Evolutionary conservation across 1,140 invertebrate genomes (phyloP).

Genomic region (Euwallacea similis): DNA sequence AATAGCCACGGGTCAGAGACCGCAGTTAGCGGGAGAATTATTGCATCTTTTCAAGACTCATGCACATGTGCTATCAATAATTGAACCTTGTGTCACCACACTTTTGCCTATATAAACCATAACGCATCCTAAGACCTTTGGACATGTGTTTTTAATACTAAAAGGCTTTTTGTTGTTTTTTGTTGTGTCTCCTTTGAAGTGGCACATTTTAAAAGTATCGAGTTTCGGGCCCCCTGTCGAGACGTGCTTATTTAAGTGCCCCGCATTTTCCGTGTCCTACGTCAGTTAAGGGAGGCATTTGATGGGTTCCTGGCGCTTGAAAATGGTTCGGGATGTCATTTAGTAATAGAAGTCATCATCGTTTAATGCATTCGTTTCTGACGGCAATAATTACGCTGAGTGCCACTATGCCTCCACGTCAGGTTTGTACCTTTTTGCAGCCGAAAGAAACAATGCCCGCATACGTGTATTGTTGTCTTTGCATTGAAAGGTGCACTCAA

Average conservation of each 20-base stretch:
- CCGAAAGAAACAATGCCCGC: too few species aligned
- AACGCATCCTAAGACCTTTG: too few species aligned
- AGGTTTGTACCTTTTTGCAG: too few species aligned
- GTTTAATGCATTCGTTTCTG: too few species aligned
- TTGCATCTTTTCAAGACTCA: conserved; percentile 1
- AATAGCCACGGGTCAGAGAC: conserved; percentile 20
- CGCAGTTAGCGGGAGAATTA: conserved; percentile 6
- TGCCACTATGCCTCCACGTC: too few species aligned
- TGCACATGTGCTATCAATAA: background rate
- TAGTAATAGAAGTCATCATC: too few species aligned
- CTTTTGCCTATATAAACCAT: too few species aligned
- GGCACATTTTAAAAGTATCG: background rate
- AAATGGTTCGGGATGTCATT: too few species aligned
- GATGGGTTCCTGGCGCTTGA: too few species aligned
- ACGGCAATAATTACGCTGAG: too few species aligned
- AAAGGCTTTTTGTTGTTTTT: background rate
- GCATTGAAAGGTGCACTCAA: conserved; percentile 8
- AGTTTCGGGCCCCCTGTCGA: background rate
- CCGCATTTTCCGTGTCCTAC: background rate
- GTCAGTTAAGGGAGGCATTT: background rate
- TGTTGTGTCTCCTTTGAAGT: background rate
- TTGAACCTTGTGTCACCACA: background rate
- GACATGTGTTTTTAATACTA: background rate
- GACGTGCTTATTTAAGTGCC: background rate
- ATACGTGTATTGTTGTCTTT: background rate